phyloP scores from a whole-genome alignment of 2,113 vertebrate genomes.

The Scalopus aquaticus region DNA sequence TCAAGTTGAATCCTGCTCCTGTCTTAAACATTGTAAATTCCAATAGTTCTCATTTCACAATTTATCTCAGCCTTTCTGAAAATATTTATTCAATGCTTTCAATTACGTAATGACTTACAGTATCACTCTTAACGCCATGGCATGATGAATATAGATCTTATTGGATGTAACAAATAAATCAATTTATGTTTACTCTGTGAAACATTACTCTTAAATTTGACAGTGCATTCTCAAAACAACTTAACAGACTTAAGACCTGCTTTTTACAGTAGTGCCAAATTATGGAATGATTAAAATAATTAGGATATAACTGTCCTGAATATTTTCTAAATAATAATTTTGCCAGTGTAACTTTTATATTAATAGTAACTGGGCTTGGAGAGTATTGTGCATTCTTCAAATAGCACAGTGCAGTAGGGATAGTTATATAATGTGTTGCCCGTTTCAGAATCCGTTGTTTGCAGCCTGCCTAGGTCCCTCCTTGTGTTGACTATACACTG shows the following conservation, averaged over 20 bases:
- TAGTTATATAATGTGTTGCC: neutral
- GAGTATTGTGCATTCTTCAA: neutral
- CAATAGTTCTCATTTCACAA: neutral
- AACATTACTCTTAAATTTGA: neutral
- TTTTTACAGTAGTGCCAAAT: neutral
- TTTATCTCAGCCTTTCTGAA: neutral
- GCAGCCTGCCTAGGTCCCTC: neutral
- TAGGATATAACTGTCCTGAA: neutral
- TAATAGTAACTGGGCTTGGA: conserved; percentile 18
- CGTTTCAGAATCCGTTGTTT: neutral
- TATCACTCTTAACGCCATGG: neutral
- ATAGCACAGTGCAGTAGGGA: neutral
- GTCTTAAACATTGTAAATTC: neutral
- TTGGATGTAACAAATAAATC: neutral
- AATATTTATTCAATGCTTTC: neutral
- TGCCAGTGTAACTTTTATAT: neutral
- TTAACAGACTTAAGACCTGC: neutral
- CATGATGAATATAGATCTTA: neutral
- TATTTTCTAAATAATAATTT: neutral
- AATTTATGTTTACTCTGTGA: neutral
- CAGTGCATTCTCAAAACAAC: conserved; percentile 5
- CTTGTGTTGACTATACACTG: neutral
- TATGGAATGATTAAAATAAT: conserved; percentile 9
- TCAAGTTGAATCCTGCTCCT: neutral
- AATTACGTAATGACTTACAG: neutral